Evolutionary conservation across 2,888 invertebrate species (phyloP).

Genomic region (Hyles lineata): DNA sequence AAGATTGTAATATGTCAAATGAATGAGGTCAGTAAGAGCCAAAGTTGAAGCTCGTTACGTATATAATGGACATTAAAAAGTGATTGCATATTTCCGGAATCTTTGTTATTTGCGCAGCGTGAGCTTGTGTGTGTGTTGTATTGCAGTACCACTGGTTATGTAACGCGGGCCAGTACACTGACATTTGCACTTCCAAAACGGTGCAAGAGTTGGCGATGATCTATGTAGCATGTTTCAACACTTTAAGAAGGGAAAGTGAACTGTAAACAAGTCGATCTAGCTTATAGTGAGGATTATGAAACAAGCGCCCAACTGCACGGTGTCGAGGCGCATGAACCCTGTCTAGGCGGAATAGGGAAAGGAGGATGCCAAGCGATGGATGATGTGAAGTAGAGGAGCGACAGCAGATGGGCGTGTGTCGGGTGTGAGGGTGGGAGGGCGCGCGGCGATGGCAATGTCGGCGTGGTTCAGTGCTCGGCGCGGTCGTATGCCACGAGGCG

Average conservation of each 20-base stretch:
- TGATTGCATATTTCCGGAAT: neutral
- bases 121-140: neutral
- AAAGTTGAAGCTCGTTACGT: neutral
- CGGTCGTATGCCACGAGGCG: neutral
- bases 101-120: neutral
- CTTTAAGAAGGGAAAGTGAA: no score
- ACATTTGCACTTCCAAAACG: no score
- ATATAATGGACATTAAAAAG: neutral
- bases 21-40: neutral
- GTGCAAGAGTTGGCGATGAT: no score
- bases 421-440: constrained; percentile 35
- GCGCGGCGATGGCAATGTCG: constrained; percentile 38
- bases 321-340: no score
- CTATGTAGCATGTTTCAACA: no score
- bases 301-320: no score
- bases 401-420: no score
- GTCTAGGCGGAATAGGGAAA: no score
- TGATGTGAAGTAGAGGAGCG: no score
- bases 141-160: neutral
- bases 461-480: constrained; percentile 39
- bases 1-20: neutral
- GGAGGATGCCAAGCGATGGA: no score
- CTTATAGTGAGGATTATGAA: no score
- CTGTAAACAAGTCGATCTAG: no score
- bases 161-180: neutral